phyloP scores from a whole-genome alignment of 2,888 invertebrate genomes.

The Sphaeridia pumilis region DNA sequence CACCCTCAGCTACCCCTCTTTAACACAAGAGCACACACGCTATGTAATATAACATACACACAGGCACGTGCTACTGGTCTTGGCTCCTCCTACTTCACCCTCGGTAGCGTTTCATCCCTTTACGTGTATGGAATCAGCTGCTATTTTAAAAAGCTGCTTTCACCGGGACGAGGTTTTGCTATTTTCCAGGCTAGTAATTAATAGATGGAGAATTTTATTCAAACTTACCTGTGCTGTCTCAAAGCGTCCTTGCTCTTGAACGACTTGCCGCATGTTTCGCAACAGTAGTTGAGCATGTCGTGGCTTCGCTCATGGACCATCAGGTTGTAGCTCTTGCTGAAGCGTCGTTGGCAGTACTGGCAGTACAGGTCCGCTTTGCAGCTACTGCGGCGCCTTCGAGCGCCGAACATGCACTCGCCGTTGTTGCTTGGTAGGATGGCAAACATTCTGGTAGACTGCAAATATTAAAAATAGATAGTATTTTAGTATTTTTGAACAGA shows the following conservation, averaged over 20 bases:
- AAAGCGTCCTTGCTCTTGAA: constrained; percentile 96
- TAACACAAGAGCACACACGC: neutral
- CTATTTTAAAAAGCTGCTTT: too few relatives aligned
- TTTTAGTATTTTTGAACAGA: too few relatives aligned
- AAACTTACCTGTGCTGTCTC: constrained; percentile 73
- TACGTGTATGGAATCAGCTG: too few relatives aligned
- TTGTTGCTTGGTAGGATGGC: constrained; percentile 13
- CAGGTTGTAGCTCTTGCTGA: constrained; percentile 96
- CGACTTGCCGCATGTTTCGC: constrained; percentile 94
- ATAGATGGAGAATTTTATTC: constrained; percentile 1
- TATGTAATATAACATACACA: too few relatives aligned
- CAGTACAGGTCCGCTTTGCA: constrained; percentile 44
- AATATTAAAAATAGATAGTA: too few relatives aligned
- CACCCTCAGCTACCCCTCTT: neutral
- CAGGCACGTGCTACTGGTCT: neutral
- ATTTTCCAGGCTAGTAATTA: too few relatives aligned
- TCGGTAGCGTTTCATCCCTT: too few relatives aligned
- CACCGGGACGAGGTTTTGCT: neutral
- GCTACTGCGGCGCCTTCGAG: constrained; percentile 10
- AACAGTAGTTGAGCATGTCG: constrained; percentile 83
- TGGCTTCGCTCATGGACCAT: constrained; percentile 98
- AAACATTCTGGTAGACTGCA: too few relatives aligned
- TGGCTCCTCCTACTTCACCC: neutral
- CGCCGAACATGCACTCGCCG: constrained; percentile 9
- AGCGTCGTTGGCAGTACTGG: constrained; percentile 93